phyloP scores from a whole-genome alignment of 2,797 vertebrate genomes.

The Sebastiscus albofasciatus region DNA sequence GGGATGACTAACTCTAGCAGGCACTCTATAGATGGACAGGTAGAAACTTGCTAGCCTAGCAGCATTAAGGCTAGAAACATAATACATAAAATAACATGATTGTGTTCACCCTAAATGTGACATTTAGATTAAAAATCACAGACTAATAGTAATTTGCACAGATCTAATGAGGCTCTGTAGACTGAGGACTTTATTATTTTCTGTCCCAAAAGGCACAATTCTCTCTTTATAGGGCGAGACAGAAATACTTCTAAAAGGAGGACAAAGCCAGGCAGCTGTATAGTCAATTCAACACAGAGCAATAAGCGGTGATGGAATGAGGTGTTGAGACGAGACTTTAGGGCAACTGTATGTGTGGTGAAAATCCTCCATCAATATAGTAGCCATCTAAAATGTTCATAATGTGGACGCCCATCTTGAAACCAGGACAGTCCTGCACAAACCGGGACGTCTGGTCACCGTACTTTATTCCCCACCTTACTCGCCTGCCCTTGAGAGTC shows the following conservation, averaged over 20 bases:
- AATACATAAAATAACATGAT: not conserved
- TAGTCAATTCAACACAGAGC: slow-evolving; percentile 36
- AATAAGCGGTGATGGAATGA: slow-evolving; percentile 37
- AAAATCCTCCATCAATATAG: not conserved
- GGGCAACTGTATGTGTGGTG: not conserved
- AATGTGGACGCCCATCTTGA: not conserved
- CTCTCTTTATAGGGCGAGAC: slow-evolving; percentile 66
- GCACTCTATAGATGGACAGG: not conserved
- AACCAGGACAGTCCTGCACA: not conserved
- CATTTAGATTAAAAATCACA: slow-evolving; percentile 23
- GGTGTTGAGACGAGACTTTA: slow-evolving; percentile 6
- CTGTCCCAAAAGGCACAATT: slow-evolving; percentile 52
- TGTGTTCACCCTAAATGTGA: not conserved
- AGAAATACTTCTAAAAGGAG: slow-evolving; percentile 73
- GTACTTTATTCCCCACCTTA: not conserved
- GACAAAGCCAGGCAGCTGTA: slow-evolving; percentile 51
- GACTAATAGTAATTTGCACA: slow-evolving; percentile 14
- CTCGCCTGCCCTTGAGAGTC: not conserved
- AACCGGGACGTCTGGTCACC: not conserved
- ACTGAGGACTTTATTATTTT: slow-evolving; percentile 46
- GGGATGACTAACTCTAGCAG: not conserved
- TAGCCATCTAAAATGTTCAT: not conserved
- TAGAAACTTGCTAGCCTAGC: not conserved
- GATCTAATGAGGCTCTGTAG: slow-evolving; percentile 52
- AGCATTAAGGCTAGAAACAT: not conserved